Conservation (phyloP, 1,140 invertebrate species). For the Eumeta japonica region DNA sequence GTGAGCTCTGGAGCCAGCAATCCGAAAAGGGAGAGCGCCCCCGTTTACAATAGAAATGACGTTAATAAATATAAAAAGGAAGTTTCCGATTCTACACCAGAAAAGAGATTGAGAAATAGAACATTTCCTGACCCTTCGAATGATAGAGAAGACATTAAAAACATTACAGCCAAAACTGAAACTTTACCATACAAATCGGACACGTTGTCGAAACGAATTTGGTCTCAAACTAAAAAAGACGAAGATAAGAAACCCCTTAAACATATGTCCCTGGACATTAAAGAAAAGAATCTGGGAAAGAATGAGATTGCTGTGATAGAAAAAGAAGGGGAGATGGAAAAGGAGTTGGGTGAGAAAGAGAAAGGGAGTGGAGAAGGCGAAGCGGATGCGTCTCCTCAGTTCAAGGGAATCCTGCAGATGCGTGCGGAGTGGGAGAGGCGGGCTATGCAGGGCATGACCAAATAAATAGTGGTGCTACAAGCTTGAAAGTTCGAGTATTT, state of each 20-base stretch:
- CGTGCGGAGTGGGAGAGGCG: conserved; percentile 73
- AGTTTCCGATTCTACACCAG: conserved; percentile 52
- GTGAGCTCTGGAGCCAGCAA: conserved; percentile 21
- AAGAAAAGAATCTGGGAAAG: conserved; percentile 29
- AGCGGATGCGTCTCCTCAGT: conserved; percentile 57
- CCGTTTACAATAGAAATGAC: conserved; percentile 31
- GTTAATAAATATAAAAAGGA: conserved; percentile 53
- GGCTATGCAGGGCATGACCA: conserved; percentile 65
- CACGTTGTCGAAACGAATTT: conserved; percentile 43
- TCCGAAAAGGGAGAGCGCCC: conserved; percentile 39
- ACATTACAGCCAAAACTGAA: conserved; percentile 37
- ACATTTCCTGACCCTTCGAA: conserved; percentile 53
- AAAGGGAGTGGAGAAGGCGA: conserved; percentile 29
- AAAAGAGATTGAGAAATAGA: conserved; percentile 50
- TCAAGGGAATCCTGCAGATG: conserved; percentile 70
- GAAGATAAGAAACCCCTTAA: conserved; percentile 16
- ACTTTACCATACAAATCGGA: conserved; percentile 45
- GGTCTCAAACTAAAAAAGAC: conserved; percentile 34
- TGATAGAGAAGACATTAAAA: conserved; percentile 48
- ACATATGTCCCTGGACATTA: conserved; percentile 1
- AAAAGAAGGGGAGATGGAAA: conserved; percentile 35
- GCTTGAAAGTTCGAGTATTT: neutral
- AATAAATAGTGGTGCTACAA: conserved; percentile 50
- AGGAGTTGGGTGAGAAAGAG: conserved; percentile 27
- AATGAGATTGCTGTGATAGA: conserved; percentile 47